Base-by-base conservation (phyloP, 2,888 invertebrate species). In the Maniola hyperantus region DNA sequence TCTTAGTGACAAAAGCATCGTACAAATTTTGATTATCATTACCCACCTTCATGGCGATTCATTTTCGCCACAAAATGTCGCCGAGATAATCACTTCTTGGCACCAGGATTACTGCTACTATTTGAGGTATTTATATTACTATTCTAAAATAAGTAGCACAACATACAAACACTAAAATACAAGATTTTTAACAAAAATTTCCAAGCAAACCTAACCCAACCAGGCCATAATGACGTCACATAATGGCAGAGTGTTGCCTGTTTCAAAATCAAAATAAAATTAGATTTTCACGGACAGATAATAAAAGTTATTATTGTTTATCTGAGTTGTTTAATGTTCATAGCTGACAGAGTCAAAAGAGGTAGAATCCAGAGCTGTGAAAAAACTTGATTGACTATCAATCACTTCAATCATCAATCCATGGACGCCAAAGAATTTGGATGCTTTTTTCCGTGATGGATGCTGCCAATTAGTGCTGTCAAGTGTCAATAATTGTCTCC, bases 21-120 rank as follows among this genome's bases (percentile, higher is more conserved):
- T 84, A 90, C 88, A 87, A 92, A 88, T 91, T 92, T 91, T 91
- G 92, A 92, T 93, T 90, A 92, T 91, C 91, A 91, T 91, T 91
- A 90, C 89, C 96, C 97, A 95, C 98, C 98, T 95, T 97, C 97
- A 96, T 97, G 97, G 94, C 97, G 96, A 95, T 96, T 97, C 97
- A 97, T 97, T 96, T 94, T 95, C 91, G 91, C 89, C 91, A 85
- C 83, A 87, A 85, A 87, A 85, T 84, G 85, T 85, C 86, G 84
- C 83, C 82, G 83, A 84, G 83, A 86, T 80, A 84, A 84, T 84
- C 82, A 86, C 83, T 89, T 85, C 84, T 89, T 86, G 88, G 90
- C 89, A 90, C 88, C 88, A 88, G 83, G 79, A 82, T 87, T 85
- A 84, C 84, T 82, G 83, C 85, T 89, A 90, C 88, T 86, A 77